Evolutionary conservation across 53 echinoderm and acorn worm species (phyloP).

Genomic region (Actinopyga echinites): DNA sequence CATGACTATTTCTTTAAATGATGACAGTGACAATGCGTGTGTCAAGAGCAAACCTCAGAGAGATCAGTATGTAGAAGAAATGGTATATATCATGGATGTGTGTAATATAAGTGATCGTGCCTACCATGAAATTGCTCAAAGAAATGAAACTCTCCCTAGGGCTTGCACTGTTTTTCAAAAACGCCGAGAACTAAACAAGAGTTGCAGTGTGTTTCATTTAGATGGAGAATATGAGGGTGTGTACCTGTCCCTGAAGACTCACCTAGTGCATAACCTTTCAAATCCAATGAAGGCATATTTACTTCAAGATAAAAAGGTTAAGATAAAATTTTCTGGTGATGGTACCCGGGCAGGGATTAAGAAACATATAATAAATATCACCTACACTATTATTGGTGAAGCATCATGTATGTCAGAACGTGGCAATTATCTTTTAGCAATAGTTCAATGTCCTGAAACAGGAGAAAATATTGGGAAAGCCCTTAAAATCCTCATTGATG

Average conservation of each 20-base stretch:
- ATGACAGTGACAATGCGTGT: background rate
- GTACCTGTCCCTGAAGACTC: constrained; percentile 44
- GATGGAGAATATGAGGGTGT: constrained; percentile 60
- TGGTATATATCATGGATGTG: constrained; percentile 53
- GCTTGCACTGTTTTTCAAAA: constrained; percentile 33
- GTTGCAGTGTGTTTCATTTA: constrained; percentile 29
- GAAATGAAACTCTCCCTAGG: constrained; percentile 38
- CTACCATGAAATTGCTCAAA: constrained; percentile 67
- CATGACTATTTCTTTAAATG: background rate
- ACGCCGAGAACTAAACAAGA: constrained; percentile 33
- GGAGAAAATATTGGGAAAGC: constrained; percentile 55
- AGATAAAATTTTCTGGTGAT: constrained; percentile 70
- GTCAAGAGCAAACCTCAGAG: background rate
- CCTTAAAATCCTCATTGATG: constrained; percentile 45
- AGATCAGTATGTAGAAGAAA: constrained; percentile 50
- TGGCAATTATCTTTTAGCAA: constrained; percentile 65
- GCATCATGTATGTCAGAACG: constrained; percentile 54
- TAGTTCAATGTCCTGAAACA: constrained; percentile 65
- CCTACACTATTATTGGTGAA: constrained; percentile 61
- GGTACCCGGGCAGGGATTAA: constrained; percentile 59
- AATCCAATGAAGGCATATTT: constrained; percentile 44
- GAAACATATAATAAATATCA: constrained; percentile 62
- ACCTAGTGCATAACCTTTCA: constrained; percentile 29
- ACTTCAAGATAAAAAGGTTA: constrained; percentile 49
- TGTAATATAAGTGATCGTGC: constrained; percentile 45